Evolutionary conservation across 2,113 vertebrate species (phyloP), one percentile per base, ranked within the genome.

Genomic region (Murina feae): DNA sequence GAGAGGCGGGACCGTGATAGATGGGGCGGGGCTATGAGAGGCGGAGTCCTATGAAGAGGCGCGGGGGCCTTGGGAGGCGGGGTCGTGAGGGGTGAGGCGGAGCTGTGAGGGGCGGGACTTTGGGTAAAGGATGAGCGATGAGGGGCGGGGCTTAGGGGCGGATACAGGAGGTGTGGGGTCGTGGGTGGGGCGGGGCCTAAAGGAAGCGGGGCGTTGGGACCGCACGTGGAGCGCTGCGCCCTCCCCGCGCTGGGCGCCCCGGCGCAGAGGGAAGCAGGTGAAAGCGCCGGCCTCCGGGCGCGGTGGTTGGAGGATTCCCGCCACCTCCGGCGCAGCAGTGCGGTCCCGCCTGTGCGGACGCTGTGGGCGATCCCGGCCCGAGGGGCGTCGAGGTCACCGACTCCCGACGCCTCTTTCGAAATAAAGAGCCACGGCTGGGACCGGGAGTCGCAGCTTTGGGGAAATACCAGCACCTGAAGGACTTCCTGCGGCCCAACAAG

Each of bases 321-420:
- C 6, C 17, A 1, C 11, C 5, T 9, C 0, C 2, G 11, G 28
- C 11, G 9, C 11, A 14, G 39, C 23, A 0, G 1, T 4, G 32
- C 32, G 5, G n/a, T 14, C 5, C 30, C 4, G 17, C 18, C 18
- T 8, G 7, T 18, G 53, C n/a, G 2, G 39, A 30, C 53, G 32
- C 93, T 4, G 10, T 4, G 44, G 21, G 9, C 39, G 14, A 2
- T 28, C 30, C 6, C 9, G 51, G 20, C 23, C 16, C 35, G 0
- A 44, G 13, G 23, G 69, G 2, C 6, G 16, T 69, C 6, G 47
- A 25, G 69, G 53, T 76, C 80, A 25, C 58, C 14, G 35, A 53
- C 58, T 2, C 7, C 42, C 4, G 47, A 66, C 10, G 17, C 21
- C 18, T 69, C 44, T 47, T 55, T 66, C 63, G 74, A 17, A 49